Conservation (phyloP, 2,113 vertebrate species). For the Pungitius pungitius region DNA sequence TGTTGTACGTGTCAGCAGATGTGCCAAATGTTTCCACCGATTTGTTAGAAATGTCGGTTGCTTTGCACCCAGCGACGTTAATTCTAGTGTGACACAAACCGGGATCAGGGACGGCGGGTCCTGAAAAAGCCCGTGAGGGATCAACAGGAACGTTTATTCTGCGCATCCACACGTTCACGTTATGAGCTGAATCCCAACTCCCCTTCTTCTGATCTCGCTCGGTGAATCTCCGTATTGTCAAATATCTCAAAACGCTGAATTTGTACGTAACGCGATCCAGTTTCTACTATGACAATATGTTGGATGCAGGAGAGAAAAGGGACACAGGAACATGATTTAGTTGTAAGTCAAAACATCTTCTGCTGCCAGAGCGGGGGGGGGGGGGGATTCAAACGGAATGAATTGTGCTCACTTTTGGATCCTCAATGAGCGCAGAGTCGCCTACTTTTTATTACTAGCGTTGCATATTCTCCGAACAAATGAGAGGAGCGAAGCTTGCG, state of each 20-base stretch:
- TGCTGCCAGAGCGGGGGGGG: background rate
- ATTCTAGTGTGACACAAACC: background rate
- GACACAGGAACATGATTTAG: background rate
- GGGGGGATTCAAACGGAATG: background rate
- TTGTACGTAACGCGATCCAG: background rate
- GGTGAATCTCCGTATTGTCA: background rate
- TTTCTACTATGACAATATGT: background rate
- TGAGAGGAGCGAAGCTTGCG: background rate
- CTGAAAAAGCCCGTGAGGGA: background rate
- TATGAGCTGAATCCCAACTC: background rate
- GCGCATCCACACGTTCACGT: background rate
- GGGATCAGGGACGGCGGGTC: background rate
- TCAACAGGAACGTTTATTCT: background rate
- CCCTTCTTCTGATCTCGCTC: background rate
- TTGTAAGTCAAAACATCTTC: too few species aligned
- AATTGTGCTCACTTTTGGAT: background rate
- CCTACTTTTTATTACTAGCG: slow-evolving; percentile 1
- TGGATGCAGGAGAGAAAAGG: background rate
- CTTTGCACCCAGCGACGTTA: slow-evolving; percentile 10
- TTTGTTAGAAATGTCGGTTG: slow-evolving; percentile 19
- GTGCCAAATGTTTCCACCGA: too few species aligned
- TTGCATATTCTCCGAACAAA: background rate
- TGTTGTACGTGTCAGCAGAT: background rate
- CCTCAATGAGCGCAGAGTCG: background rate
- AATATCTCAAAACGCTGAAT: background rate